These are phyloP conservation scores for Adoxophyes honmai DNA, from an alignment of 1,140 invertebrate genomes.

Conservation along the genomic window DNA sequence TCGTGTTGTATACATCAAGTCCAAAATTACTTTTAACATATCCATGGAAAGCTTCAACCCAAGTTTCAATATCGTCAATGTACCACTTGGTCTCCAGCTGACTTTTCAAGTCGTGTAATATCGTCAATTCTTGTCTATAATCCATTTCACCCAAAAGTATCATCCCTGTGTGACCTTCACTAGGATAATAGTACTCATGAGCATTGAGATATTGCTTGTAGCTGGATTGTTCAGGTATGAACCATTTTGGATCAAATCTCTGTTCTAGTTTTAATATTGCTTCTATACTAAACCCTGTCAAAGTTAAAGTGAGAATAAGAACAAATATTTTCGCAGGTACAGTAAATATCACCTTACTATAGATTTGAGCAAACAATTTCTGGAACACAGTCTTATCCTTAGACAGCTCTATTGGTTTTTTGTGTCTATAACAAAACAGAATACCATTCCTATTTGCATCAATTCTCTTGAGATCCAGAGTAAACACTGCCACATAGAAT, in stretches of 20 bases:
- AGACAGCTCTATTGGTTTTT: slow-evolving; percentile 67
- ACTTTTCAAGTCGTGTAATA: slow-evolving; percentile 78
- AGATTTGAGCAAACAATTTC: slow-evolving; percentile 76
- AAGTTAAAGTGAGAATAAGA: slow-evolving; percentile 78
- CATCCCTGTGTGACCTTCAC: slow-evolving; percentile 80
- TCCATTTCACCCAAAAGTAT: slow-evolving; percentile 83
- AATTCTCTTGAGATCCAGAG: slow-evolving; percentile 83
- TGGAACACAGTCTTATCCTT: slow-evolving; percentile 68
- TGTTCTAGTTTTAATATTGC: slow-evolving; percentile 82
- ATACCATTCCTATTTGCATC: slow-evolving; percentile 81
- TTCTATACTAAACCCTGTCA: slow-evolving; percentile 79
- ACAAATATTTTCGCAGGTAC: slow-evolving; percentile 79
- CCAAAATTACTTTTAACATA: slow-evolving; percentile 78
- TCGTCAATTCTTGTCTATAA: slow-evolving; percentile 80
- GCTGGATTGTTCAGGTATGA: slow-evolving; percentile 84
- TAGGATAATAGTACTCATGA: slow-evolving; percentile 79
- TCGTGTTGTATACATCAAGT: slow-evolving; percentile 71
- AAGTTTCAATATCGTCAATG: slow-evolving; percentile 78
- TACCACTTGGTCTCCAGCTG: slow-evolving; percentile 77
- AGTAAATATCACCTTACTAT: slow-evolving; percentile 80
- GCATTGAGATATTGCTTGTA: slow-evolving; percentile 80
- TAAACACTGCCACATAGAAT: slow-evolving; percentile 87
- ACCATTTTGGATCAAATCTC: slow-evolving; percentile 88
- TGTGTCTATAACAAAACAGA: slow-evolving; percentile 82
- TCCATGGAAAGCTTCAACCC: slow-evolving; percentile 80